These are phyloP conservation scores for Odocoileus hemionus DNA, from an alignment of 2,113 vertebrate species.

Conservation along the genomic window DNA sequence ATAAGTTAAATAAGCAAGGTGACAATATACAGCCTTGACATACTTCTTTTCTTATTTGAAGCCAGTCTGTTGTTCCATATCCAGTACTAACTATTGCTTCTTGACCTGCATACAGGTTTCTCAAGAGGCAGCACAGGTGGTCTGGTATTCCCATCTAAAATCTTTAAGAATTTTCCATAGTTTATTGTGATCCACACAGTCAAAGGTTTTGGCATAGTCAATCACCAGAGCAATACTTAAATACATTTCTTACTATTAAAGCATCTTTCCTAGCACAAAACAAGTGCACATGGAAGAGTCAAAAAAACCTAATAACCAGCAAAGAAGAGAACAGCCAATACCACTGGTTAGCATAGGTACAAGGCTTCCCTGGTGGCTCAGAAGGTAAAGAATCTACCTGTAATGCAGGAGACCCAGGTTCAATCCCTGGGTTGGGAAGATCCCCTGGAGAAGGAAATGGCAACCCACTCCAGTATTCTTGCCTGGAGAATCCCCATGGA, in stretches of 20 bases:
- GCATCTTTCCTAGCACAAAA: neutral
- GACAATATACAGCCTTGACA: neutral
- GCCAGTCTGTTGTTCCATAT: neutral
- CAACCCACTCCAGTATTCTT: neutral
- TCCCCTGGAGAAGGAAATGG: too few species aligned
- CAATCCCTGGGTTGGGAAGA: neutral
- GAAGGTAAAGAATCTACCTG: neutral
- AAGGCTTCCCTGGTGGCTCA: neutral
- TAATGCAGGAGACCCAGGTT: neutral
- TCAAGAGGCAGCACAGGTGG: neutral
- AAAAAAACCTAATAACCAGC: neutral
- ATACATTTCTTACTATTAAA: neutral
- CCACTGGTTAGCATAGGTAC: neutral
- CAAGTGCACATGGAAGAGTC: neutral
- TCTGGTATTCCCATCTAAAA: neutral
- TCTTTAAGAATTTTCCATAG: neutral
- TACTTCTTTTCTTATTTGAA: neutral
- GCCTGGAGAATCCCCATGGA: neutral
- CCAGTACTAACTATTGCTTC: neutral
- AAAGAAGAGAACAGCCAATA: neutral
- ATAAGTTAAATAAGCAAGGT: neutral
- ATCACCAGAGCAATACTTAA: neutral
- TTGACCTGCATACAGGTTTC: neutral
- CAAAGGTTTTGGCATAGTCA: neutral
- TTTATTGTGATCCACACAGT: neutral